Evolutionary conservation across 2,113 vertebrate genomes (phyloP), one percentile per base, ranked within the genome.

Genomic region (Laticauda colubrina): DNA sequence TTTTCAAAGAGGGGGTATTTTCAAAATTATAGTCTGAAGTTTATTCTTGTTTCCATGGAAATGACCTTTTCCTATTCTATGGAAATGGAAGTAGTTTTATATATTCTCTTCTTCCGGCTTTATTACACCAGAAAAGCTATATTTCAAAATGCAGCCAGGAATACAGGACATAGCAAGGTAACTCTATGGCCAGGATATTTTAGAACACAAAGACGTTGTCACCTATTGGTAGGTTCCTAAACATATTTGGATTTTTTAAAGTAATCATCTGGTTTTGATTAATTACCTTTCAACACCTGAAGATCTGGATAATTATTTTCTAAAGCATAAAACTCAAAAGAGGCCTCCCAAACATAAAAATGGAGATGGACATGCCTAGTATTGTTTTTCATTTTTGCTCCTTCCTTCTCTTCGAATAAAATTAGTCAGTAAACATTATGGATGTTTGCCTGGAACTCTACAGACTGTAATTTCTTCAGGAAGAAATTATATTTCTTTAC

Each of bases 31-130:
- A 95, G 93, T 94, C 96, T 94, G 91, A 96, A 95, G 95, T 92
- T 95, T 97, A 92, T 93, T 69, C 23, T 94, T 96, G 97, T 98
- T 95, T 96, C 97, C 95, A 97, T 97, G 94, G 96, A 96, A 97
- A 97, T 91, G 94, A 97, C 95, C 96, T 97, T 97, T 97, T 92
- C 94, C 93, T 96, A 97, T 97, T 97, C 94, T 95, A 95, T 94
- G 95, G 95, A 95, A 97, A 96, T 97, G 92, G 96, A 97, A 96
- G 90, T 85, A 96, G 94, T 96, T 97, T 96, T 96, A 96, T 97
- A 95, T 95, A 96, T 96, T 97, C 95, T 96, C 93, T 96, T 97
- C 95, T 94, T 96, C 96, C 92, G 95, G 93, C 93, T 97, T 96
- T 95, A 97, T 96, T 96, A 96, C 91, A 96, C 90, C 96, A 96